Conservation (phyloP, 2,113 vertebrate species). For the Rhinogobius similis region DNA sequence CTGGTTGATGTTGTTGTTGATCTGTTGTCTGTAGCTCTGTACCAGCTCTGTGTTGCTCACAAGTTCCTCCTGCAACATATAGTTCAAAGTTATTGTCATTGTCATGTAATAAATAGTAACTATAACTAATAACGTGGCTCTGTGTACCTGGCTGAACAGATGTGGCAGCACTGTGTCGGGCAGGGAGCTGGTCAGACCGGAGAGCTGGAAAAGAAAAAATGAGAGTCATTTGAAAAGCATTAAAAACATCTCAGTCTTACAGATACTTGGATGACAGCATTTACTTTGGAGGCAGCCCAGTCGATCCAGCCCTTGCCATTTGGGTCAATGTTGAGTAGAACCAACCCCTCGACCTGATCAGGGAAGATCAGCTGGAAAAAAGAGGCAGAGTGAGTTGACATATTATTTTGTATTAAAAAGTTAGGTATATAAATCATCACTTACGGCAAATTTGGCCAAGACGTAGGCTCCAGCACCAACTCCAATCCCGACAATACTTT, state of each 20-base stretch:
- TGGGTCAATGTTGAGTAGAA: constrained; percentile 95
- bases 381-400: background rate
- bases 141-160: constrained; percentile 94
- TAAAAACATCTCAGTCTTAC: background rate
- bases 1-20: constrained; percentile 90
- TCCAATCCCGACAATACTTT: constrained; percentile 93
- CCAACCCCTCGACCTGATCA: constrained; percentile 92
- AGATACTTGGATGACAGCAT: background rate
- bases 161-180: constrained; percentile 91
- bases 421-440: constrained; percentile 39
- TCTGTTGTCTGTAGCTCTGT: constrained; percentile 96
- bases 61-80: constrained; percentile 87
- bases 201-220: constrained; percentile 70
- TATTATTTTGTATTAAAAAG: background rate
- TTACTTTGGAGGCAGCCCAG: constrained; percentile 95
- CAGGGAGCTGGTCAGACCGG: constrained; percentile 89
- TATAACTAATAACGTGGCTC: background rate
- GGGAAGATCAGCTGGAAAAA: constrained; percentile 89
- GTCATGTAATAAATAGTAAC: background rate
- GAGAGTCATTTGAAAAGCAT: background rate
- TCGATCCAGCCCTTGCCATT: constrained; percentile 98
- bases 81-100: constrained; percentile 4
- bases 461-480: constrained; percentile 95
- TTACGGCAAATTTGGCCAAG: constrained; percentile 95
- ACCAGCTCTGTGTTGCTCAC: constrained; percentile 94